Evolutionary conservation across 2,888 invertebrate species (phyloP).

Genomic region (Argyra leucocephala): DNA sequence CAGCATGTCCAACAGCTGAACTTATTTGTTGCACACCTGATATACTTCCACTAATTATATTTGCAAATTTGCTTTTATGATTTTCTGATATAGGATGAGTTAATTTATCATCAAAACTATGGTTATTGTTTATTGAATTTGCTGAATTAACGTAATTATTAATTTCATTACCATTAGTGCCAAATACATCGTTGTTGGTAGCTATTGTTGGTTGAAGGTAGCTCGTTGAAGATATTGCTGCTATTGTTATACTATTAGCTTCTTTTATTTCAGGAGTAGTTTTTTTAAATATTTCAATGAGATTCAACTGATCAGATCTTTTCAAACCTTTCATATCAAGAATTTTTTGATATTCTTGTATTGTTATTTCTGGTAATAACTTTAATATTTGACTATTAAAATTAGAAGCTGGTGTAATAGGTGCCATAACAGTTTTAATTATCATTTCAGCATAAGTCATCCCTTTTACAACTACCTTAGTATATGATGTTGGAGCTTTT

Average conservation of each 20-base stretch:
- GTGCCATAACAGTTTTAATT: conserved; percentile 95
- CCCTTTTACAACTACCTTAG: conserved; percentile 62
- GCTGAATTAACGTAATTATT: neutral
- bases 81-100: neutral
- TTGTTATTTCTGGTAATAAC: conserved; percentile 78
- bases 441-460: conserved; percentile 99
- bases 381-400: conserved; percentile 86
- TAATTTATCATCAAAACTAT: neutral
- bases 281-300: conserved; percentile 52
- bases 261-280: conserved; percentile 34
- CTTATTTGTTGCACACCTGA: conserved; percentile 1
- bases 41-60: neutral
- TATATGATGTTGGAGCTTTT: conserved; percentile 81
- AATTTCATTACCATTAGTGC: neutral
- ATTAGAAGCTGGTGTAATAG: conserved; percentile 66
- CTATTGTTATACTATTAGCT: conserved; percentile 20
- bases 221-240: neutral
- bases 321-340: conserved; percentile 85
- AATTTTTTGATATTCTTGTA: conserved; percentile 86
- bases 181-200: neutral
- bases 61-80: neutral
- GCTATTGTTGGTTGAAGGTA: neutral
- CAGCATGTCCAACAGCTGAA: conserved; percentile 23
- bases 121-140: neutral
- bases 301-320: conserved; percentile 47